Base-by-base conservation (phyloP, 2,888 invertebrate genomes). In the Tinea pellionella region DNA sequence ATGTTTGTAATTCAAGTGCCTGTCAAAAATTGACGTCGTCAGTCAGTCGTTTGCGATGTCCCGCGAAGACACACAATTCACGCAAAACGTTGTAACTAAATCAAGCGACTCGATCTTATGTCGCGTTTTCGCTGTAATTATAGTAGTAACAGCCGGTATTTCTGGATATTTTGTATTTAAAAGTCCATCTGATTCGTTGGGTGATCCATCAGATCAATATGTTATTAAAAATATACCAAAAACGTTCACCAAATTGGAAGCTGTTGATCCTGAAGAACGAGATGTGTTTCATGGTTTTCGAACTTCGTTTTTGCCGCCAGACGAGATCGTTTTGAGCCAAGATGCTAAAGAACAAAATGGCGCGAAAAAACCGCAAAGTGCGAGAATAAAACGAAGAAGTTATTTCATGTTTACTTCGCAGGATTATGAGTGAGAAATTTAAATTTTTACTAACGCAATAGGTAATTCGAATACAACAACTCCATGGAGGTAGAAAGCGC, bases 231-330 rank as follows among this genome's bases (percentile, higher is more conserved):
- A 72, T 51, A 73, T 83, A n/a, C 85, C 86, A 1, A 74, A 72
- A 65, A 65, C 71, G 8, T 87, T 82, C 63, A 78, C 75, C 1
- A 74, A 71, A 30, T 70, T 81, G 32, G 88, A 88, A 66, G 68
- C 70, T 9, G 69, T 78, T 1, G 80, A 90, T 64, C 77, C 89
- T 13, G 90, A 91, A 61, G 90, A 90, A 62, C 78, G 89, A 60
- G 89, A 90, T 56, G 78, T 91, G 0, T 88, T 91, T 68, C 84
- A 89, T 64, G 91, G 91, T 63, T 89, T 90, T 59, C 87, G 89
- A 56, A 92, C 92, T 0, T 91, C 91, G 13, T 92, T 90, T 66
- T 72, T 91, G 47, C 91, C 92, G 0, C 75, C 79, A 0, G 89
- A 89, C 60, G 86, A 87, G 53, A 75, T 88, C 47, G 74, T 84